Conservation (phyloP, 2,113 vertebrate species). For the Rhodinocichla rosea region DNA sequence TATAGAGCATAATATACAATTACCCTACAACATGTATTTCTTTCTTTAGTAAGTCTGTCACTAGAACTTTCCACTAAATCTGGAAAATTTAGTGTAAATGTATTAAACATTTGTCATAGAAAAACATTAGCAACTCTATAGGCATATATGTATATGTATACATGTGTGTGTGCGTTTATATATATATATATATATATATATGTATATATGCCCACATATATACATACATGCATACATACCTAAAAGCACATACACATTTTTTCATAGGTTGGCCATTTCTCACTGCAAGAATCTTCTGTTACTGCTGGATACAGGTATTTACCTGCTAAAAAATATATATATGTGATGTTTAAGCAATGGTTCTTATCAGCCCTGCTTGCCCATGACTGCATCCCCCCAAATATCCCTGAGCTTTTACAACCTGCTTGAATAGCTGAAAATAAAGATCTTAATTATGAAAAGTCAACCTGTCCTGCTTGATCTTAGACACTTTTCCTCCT, state of each 20-base stretch:
- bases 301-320: background rate
- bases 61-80: background rate
- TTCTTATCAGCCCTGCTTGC: background rate
- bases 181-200: background rate
- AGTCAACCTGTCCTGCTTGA: background rate
- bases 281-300: background rate
- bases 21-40: background rate
- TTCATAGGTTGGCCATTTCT: background rate
- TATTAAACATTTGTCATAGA: background rate
- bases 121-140: background rate
- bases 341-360: background rate
- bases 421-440: background rate
- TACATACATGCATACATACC: too few species aligned
- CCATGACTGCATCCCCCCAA: background rate
- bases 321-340: background rate
- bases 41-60: background rate
- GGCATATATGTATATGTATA: background rate
- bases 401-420: background rate
- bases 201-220: background rate
- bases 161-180: fast-evolving
- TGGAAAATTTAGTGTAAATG: background rate
- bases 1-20: background rate
- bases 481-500: background rate
- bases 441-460: background rate
- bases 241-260: background rate